phyloP scores from a whole-genome alignment of 2,797 vertebrate species.

The Meda fulgida region DNA sequence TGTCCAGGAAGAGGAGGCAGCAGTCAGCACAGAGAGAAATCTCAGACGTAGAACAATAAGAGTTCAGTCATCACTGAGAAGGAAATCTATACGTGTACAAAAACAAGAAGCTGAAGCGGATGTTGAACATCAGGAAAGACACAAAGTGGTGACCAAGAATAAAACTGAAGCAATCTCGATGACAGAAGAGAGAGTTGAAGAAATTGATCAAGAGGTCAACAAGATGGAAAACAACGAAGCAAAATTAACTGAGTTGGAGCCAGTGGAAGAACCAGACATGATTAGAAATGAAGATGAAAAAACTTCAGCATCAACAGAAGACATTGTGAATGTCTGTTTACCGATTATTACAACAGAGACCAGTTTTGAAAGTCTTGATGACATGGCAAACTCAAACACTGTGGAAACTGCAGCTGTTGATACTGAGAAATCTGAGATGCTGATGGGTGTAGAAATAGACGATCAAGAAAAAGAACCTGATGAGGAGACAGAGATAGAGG shows the following conservation, averaged over 20 bases:
- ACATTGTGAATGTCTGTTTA: not conserved
- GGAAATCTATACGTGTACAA: slow-evolving; percentile 8
- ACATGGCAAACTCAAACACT: not conserved
- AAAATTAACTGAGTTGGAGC: not conserved
- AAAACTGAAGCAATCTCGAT: not conserved
- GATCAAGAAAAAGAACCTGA: not conserved
- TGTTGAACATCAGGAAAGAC: not conserved
- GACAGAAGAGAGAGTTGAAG: not conserved
- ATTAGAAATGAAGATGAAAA: not conserved
- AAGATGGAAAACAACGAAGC: slow-evolving; percentile 11
- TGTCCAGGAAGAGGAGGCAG: slow-evolving; percentile 10
- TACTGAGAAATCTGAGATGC: not conserved
- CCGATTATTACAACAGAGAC: not conserved
- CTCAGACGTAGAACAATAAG: slow-evolving; percentile 27
- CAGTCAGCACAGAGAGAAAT: slow-evolving; percentile 11
- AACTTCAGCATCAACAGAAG: not conserved
- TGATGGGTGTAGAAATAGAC: not conserved
- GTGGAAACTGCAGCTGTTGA: not conserved
- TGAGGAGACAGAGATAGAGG: not conserved
- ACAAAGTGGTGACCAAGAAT: not conserved
- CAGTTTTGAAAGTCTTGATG: not conserved
- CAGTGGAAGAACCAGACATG: not conserved
- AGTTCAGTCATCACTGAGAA: slow-evolving; percentile 7
- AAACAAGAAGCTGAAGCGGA: slow-evolving; percentile 5
- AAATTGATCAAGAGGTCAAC: not conserved